Evolutionary conservation across 2,113 vertebrate genomes (phyloP).

Genomic region (Orcinus orca): DNA sequence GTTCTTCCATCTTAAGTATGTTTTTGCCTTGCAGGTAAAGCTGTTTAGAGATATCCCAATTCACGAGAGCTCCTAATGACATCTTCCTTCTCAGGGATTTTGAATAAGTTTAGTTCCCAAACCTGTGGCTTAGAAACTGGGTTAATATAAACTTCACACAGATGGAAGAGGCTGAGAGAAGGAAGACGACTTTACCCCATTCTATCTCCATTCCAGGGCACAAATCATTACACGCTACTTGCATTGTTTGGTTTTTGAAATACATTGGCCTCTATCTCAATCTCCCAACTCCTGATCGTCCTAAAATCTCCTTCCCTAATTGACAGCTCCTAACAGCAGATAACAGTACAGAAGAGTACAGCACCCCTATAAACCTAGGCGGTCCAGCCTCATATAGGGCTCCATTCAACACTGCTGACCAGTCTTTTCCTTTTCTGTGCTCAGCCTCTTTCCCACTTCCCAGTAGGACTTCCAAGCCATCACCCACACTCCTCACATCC

Average conservation of each 20-base stretch:
- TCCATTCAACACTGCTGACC: fast-evolving
- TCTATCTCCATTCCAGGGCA: neutral
- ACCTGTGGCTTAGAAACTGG: neutral
- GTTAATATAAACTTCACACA: neutral
- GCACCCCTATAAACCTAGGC: neutral
- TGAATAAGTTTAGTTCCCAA: neutral
- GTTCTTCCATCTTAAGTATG: neutral
- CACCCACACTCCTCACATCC: neutral
- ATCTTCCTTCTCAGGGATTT: neutral
- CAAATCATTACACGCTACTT: neutral
- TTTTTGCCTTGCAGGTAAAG: neutral
- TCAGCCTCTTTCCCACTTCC: neutral
- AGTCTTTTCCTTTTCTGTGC: neutral
- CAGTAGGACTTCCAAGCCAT: neutral
- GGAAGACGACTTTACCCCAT: neutral
- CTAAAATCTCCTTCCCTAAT: neutral
- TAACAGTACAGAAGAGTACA: no score
- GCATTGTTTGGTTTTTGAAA: neutral
- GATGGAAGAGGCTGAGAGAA: neutral
- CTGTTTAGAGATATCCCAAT: neutral
- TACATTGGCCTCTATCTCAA: neutral
- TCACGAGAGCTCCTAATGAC: neutral
- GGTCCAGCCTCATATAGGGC: neutral
- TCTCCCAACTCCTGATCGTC: neutral
- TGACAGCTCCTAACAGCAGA: neutral